A percentile compares a stretch with the other conserved stretches of the same genome.
These are phyloP conservation scores for Meriones psammophilus DNA, from an alignment of 2,797 vertebrate genomes.

Conservation along the genomic window DNA sequence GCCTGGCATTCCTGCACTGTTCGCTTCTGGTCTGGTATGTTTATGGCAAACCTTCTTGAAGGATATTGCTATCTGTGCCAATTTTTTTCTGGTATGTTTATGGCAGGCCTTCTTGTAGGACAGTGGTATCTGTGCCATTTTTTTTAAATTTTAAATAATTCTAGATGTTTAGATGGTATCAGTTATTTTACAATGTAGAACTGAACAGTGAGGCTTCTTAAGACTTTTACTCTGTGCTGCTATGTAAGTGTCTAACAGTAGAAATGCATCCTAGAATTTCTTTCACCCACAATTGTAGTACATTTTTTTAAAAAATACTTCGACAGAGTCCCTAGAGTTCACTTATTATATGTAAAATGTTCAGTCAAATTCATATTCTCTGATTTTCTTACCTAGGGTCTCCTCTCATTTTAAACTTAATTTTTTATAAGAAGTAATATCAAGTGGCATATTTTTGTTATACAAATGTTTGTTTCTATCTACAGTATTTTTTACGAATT, in stretches of 20 bases:
- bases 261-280: conserved; percentile 43
- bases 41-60: neutral
- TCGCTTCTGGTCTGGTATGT: neutral
- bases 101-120: neutral
- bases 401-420: conserved; percentile 58
- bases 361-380: neutral
- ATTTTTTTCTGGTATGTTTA: conserved; percentile 25
- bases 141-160: conserved; percentile 40
- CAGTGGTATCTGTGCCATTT: neutral
- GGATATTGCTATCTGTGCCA: neutral
- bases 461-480: neutral
- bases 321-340: neutral
- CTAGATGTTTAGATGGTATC: neutral
- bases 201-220: neutral
- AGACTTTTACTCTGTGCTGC: neutral
- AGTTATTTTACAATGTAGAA: neutral
- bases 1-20: neutral
- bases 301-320: neutral
- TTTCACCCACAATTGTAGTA: neutral
- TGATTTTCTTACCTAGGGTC: conserved; percentile 38
- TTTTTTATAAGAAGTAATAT: neutral
- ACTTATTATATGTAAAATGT: conserved; percentile 38
- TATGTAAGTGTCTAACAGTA: neutral
- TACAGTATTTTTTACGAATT: neutral
- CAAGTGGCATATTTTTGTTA: conserved; percentile 10